Conservation (phyloP, 1,140 invertebrate species). For the Holcopasites calliopsidis region DNA sequence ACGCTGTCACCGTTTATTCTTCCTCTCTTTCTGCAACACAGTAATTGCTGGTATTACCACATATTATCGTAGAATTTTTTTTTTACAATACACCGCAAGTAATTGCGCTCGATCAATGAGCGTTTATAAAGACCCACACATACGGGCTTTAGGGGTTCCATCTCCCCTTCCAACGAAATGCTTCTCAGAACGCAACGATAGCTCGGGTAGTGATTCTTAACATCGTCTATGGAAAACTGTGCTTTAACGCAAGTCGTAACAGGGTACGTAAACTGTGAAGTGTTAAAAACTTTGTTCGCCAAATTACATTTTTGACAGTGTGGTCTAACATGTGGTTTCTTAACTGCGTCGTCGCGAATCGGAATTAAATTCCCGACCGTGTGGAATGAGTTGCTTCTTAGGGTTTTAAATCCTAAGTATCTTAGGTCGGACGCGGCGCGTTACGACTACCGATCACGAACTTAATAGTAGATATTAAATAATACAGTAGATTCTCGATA, state of each 20-base stretch:
- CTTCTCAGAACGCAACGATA: neutral
- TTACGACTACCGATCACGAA: no score
- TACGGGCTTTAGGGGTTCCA: neutral
- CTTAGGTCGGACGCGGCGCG: no score
- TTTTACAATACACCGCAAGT: neutral
- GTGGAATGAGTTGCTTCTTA: no score
- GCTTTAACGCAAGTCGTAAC: neutral
- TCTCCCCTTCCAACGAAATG: neutral
- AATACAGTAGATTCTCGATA: no score
- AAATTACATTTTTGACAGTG: no score
- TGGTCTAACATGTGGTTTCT: no score
- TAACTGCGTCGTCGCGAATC: no score
- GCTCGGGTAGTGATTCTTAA: no score
- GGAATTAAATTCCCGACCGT: no score
- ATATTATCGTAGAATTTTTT: neutral
- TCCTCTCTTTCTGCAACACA: neutral
- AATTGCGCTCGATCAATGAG: slow-evolving; percentile 1
- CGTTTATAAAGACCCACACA: neutral
- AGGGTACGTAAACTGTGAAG: neutral
- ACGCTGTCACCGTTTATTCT: neutral
- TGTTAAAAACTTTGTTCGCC: neutral
- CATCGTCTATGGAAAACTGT: no score
- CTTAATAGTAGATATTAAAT: no score
- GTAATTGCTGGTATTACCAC: neutral
- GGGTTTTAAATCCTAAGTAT: no score